Conservation (phyloP, 1,140 invertebrate species). For the Chrysopa pallens region DNA sequence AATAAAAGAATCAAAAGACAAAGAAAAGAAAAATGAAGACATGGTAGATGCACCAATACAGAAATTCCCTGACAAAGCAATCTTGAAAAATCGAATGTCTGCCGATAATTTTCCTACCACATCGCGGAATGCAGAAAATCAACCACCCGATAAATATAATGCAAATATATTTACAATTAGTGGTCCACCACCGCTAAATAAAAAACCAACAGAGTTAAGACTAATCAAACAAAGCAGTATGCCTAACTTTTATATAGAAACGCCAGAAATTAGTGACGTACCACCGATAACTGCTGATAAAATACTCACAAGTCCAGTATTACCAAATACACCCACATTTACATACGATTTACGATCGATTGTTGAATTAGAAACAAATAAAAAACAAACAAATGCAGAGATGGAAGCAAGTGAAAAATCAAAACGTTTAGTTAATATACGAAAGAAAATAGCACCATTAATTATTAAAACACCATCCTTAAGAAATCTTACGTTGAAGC, state of each 20-base stretch:
- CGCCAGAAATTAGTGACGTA: conserved; percentile 12
- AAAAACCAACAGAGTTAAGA: conserved; percentile 9
- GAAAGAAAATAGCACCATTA: conserved; percentile 11
- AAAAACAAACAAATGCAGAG: not conserved
- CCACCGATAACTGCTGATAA: conserved; percentile 5
- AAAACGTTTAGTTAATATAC: conserved; percentile 2
- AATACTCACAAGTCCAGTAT: conserved; percentile 11
- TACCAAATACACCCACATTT: conserved; percentile 5
- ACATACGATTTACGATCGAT: conserved; percentile 14
- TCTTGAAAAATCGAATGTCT: not conserved
- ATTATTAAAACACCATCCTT: conserved; percentile 9
- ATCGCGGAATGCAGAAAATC: not conserved
- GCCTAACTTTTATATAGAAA: conserved; percentile 16
- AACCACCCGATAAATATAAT: not conserved
- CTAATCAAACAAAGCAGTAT: conserved; percentile 15
- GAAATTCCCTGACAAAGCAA: no score
- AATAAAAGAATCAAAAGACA: not conserved
- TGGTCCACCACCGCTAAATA: conserved; percentile 1
- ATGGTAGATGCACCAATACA: no score
- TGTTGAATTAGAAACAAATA: conserved; percentile 12
- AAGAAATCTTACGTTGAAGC: not conserved
- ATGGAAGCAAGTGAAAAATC: not conserved
- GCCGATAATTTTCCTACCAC: not conserved
- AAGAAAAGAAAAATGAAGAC: not conserved
- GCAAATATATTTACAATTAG: not conserved